Conservation (phyloP, 2,113 vertebrate species). For the Ictalurus punctatus region DNA sequence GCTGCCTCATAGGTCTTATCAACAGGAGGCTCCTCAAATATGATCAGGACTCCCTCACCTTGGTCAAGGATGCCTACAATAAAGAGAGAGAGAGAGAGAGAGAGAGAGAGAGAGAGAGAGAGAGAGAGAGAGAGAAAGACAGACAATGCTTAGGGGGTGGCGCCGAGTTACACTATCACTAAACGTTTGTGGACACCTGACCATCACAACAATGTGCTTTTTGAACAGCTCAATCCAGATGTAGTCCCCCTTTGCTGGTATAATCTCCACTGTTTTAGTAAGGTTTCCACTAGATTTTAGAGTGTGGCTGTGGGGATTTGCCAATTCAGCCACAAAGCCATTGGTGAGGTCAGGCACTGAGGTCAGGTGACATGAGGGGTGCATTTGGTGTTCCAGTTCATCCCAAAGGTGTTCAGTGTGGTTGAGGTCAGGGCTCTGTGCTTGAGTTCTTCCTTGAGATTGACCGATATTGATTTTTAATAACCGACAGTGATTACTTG, state of each 20-base stretch:
- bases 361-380: not conserved
- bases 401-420: not conserved
- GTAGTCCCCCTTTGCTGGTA: not conserved
- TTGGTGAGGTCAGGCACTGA: not conserved
- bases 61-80: slow-evolving; percentile 94
- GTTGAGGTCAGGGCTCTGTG: not conserved
- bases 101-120: too few relatives aligned
- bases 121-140: not conserved
- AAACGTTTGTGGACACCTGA: not conserved
- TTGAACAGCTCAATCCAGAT: not conserved
- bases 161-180: not conserved
- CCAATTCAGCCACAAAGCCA: not conserved
- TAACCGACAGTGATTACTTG: too few relatives aligned
- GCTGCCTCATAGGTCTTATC: slow-evolving; percentile 98
- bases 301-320: not conserved
- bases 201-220: not conserved
- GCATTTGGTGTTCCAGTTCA: not conserved
- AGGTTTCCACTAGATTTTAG: not conserved
- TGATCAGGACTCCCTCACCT: slow-evolving; percentile 96
- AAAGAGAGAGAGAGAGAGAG: too few relatives aligned
- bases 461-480: too few relatives aligned
- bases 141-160: not conserved
- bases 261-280: not conserved
- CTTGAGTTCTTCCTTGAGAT: not conserved
- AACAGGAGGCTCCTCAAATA: slow-evolving; percentile 97